Evolutionary conservation across 2,888 invertebrate species (phyloP).

Genomic region (Pomacea canaliculata): DNA sequence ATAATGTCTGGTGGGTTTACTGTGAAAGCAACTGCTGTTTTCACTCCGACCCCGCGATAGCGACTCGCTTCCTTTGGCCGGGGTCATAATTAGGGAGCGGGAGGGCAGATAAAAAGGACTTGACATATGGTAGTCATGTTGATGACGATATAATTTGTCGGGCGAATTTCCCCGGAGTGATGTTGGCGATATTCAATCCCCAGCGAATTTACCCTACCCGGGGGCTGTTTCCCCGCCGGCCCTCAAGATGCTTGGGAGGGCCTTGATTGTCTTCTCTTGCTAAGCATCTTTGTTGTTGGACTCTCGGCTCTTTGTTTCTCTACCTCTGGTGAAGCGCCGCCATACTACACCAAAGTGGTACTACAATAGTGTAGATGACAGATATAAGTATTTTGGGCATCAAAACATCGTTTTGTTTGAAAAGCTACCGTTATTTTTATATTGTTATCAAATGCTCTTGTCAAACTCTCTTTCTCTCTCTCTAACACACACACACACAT

Average conservation of each 20-base stretch:
- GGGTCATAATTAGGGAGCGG: constrained; percentile 19
- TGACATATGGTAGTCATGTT: constrained; percentile 27
- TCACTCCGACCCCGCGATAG: constrained; percentile 20
- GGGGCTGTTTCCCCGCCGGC: neutral
- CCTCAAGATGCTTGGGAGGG: neutral
- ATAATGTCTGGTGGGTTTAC: constrained; percentile 21
- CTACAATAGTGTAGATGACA: too few relatives aligned
- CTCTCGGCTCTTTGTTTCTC: too few relatives aligned
- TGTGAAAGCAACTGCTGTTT: constrained; percentile 22
- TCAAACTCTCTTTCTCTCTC: too few relatives aligned
- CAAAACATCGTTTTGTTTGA: too few relatives aligned
- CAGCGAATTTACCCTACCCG: constrained; percentile 1
- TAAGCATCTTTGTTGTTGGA: too few relatives aligned
- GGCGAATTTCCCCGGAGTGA: constrained; percentile 17
- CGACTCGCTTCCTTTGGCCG: constrained; percentile 6
- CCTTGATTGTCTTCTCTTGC: too few relatives aligned
- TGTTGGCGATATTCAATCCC: constrained; percentile 13
- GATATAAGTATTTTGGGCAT: too few relatives aligned
- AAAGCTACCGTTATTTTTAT: too few relatives aligned
- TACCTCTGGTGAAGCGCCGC: too few relatives aligned
- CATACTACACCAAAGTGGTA: too few relatives aligned
- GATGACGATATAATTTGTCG: constrained; percentile 23
- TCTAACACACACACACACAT: too few relatives aligned
- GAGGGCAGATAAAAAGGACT: constrained; percentile 15
- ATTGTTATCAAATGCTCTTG: too few relatives aligned